These are phyloP conservation scores for Fringilla coelebs DNA, from an alignment of 2,797 vertebrate genomes.

Conservation along the genomic window DNA sequence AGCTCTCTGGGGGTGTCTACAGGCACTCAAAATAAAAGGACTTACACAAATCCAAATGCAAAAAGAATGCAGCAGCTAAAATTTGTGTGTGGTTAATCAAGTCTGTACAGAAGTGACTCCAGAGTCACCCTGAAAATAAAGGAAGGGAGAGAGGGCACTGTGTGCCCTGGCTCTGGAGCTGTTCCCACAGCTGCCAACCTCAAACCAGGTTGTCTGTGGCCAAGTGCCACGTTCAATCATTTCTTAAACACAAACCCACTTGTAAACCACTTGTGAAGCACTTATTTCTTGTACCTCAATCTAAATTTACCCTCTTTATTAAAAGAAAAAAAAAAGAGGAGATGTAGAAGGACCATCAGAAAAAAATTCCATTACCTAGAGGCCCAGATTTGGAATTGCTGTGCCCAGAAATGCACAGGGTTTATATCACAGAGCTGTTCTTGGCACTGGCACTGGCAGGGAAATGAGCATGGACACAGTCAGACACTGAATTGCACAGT, in stretches of 20 bases:
- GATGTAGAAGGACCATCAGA: rapidly evolving
- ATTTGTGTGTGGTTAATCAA: neutral
- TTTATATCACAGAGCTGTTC: neutral
- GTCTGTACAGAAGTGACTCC: neutral
- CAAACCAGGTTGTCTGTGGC: neutral
- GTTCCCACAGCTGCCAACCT: neutral
- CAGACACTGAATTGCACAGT: neutral
- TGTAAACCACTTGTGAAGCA: neutral
- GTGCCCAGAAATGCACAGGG: neutral
- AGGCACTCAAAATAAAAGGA: too few relatives aligned
- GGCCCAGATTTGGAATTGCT: neutral
- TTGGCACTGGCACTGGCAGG: neutral
- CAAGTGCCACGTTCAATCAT: rapidly evolving
- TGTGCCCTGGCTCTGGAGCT: neutral
- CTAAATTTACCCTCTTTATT: neutral
- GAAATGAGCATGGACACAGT: neutral
- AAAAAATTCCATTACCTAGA: neutral
- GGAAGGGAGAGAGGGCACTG: neutral
- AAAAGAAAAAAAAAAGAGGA: neutral
- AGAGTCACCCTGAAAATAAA: neutral
- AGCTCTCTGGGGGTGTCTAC: neutral
- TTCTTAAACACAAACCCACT: neutral
- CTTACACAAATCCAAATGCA: neutral
- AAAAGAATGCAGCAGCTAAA: neutral
- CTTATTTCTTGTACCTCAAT: neutral